A percentile compares a stretch with the other conserved stretches of the same genome.
Evolutionary conservation across 2,113 vertebrate species (phyloP).

Genomic region (Zosterops pallidus): DNA sequence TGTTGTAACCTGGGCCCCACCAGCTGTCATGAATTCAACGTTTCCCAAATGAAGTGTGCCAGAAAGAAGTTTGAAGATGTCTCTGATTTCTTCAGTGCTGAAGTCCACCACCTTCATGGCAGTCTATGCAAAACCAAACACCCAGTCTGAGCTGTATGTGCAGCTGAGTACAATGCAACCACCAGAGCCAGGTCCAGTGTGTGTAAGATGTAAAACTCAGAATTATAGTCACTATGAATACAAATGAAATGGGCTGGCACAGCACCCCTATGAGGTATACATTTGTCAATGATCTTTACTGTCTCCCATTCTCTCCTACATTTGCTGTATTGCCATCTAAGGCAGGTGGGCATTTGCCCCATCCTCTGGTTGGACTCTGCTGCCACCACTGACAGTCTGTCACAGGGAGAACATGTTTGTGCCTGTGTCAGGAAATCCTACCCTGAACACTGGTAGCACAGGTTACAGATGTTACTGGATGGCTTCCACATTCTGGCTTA

Average conservation of each 20-base stretch:
- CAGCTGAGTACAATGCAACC: not conserved
- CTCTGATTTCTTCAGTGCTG: slow-evolving; percentile 86
- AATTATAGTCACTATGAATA: not conserved
- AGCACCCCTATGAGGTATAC: not conserved
- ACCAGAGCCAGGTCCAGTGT: not conserved
- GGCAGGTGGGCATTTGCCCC: not conserved
- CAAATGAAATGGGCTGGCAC: not conserved
- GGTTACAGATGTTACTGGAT: not conserved
- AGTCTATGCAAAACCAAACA: slow-evolving; percentile 70
- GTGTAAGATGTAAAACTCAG: not conserved
- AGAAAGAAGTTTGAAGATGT: slow-evolving; percentile 89
- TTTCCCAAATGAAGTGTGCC: slow-evolving; percentile 90
- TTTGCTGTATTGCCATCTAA: not conserved
- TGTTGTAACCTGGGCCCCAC: slow-evolving; percentile 87
- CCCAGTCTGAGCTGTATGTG: not conserved
- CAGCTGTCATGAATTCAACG: slow-evolving; percentile 91
- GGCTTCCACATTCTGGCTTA: not conserved
- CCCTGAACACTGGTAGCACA: not conserved
- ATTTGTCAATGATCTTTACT: not conserved
- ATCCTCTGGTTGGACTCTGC: not conserved
- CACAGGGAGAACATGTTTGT: not conserved
- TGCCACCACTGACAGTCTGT: not conserved
- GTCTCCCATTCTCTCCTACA: not conserved
- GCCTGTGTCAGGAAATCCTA: not conserved
- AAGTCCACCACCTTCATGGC: slow-evolving; percentile 90